These are phyloP conservation scores for Ibycter americanus DNA, from an alignment of 2,797 vertebrate species.

Conservation along the genomic window DNA sequence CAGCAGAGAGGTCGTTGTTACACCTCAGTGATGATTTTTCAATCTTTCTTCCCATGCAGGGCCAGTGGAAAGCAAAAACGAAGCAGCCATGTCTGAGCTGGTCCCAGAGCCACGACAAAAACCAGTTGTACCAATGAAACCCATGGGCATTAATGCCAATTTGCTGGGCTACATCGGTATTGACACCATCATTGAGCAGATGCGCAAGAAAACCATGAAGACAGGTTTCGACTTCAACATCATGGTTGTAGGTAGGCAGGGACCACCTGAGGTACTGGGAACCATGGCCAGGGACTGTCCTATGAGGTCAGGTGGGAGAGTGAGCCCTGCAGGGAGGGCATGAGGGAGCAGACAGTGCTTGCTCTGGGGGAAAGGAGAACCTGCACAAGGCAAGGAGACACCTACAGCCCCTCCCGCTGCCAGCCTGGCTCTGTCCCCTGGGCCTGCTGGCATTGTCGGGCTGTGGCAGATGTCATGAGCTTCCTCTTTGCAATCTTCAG, in stretches of 20 bases:
- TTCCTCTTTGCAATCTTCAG: slow-evolving; percentile 69
- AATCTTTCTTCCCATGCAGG: slow-evolving; percentile 46
- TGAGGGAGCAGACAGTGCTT: background rate
- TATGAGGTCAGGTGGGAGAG: background rate
- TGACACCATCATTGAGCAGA: slow-evolving; percentile 98
- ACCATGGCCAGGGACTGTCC: background rate
- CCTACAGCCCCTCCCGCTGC: background rate
- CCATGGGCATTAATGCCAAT: slow-evolving; percentile 79
- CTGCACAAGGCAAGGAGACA: background rate
- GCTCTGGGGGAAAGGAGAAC: background rate
- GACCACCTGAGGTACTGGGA: background rate
- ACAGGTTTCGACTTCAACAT: slow-evolving; percentile 97
- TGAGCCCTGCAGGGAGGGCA: background rate
- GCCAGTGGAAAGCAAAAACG: slow-evolving; percentile 72
- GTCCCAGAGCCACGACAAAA: slow-evolving; percentile 93
- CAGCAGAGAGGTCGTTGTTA: background rate
- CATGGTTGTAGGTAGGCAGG: slow-evolving; percentile 93
- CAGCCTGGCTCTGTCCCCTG: background rate
- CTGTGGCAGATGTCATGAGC: background rate
- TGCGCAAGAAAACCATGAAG: slow-evolving; percentile 99
- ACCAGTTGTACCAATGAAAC: slow-evolving; percentile 92
- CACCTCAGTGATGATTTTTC: background rate
- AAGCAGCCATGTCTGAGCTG: slow-evolving; percentile 93
- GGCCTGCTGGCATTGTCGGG: background rate
- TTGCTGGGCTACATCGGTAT: slow-evolving; percentile 96